Conservation (phyloP, 2,888 invertebrate genomes). For the Rhaphigaster nebulosa region DNA sequence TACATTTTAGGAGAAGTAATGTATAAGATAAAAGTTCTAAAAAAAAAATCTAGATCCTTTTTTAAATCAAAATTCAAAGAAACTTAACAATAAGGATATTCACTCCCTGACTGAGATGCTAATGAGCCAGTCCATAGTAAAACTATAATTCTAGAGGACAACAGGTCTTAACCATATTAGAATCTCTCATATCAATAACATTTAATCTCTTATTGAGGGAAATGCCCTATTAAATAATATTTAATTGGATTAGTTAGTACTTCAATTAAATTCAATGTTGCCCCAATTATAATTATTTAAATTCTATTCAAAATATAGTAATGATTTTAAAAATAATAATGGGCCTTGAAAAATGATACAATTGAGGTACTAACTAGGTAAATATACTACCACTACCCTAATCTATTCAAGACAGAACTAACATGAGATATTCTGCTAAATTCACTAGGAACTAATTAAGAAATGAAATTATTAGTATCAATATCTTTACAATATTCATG, state of each 20-base stretch:
- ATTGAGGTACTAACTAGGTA: background rate
- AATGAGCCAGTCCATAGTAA: background rate
- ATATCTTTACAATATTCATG: background rate
- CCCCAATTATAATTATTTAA: background rate
- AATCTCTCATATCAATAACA: background rate
- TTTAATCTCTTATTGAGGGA: background rate
- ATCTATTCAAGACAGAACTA: background rate
- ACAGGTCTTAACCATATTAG: background rate
- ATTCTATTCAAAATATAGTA: background rate
- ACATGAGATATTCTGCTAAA: background rate
- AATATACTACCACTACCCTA: background rate
- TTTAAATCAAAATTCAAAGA: background rate
- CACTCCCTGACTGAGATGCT: too few species aligned
- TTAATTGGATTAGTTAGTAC: background rate
- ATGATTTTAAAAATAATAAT: background rate
- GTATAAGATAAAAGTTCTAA: too few species aligned
- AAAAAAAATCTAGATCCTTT: background rate
- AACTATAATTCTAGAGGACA: background rate
- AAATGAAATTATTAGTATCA: background rate
- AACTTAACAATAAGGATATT: background rate
- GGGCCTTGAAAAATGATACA: background rate
- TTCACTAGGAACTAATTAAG: background rate
- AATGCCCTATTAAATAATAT: background rate
- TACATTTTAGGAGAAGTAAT: too few species aligned
- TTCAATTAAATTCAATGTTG: background rate